Evolutionary conservation across 2,888 invertebrate genomes (phyloP), one percentile per base, ranked within the genome.

Genomic region (Leptura quadrifasciata): DNA sequence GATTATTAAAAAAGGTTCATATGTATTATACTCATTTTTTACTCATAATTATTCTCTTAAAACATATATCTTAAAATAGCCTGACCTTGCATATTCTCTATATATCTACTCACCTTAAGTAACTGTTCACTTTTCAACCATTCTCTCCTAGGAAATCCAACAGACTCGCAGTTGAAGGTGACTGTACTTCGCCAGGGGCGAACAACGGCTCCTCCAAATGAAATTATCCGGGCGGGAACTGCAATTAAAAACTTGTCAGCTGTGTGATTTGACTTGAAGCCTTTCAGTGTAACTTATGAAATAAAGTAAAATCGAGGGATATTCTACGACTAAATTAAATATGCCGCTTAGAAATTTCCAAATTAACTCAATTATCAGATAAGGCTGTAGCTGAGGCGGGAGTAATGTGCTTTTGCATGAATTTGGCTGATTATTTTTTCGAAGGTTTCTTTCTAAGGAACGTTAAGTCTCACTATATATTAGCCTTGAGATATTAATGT

Each of bases 181-280:
- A 92, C 92, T 0, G 93, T 92, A 21, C 92, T 92, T 70, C 93
- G 91, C 93, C 94, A 94, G 0, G 94, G 93, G 76, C 92, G 90
- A 15, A 93, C 91, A 3, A 94, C 89, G 58, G 91, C 89, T 0
- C 93, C 93, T 0, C 94, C 94, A 85, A 94, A 94, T 0, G 94
- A 94, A 15, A 93, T 92, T 73, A 95, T 94, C 76, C 93, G 91
- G 0, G 94, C 94, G 15, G 94, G 93, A 63, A 93, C 92, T 91
- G 81, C 17, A 86, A 85, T 69, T 21, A 69, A n/a, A 58, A 39
- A 47, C 20, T 35, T 58, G 69, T 69, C 27, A 64, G 35, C 31
- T 27, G 27, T 70, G 47, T 54, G 12, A 61, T 60, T 47, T 24
- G 17, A 6, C 17, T 55, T n/a, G 24, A 15, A 55, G 10, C 17